phyloP scores from a whole-genome alignment of 2,888 invertebrate species.

The Microctonus aethiopoides region DNA sequence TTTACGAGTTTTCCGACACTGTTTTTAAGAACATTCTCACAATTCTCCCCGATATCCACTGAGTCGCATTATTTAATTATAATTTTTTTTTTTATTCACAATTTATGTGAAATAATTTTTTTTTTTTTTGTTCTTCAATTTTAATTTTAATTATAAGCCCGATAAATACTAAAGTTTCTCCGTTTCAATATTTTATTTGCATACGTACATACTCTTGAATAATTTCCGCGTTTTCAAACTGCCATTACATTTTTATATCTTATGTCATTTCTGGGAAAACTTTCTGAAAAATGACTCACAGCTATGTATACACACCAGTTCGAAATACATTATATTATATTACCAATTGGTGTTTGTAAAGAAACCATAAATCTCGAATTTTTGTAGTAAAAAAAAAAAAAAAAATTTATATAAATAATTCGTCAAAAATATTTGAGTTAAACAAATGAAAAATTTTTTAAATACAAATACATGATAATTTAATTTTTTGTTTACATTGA shows the following conservation, averaged over 20 bases:
- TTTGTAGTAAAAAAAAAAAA: neutral
- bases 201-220: neutral
- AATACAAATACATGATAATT: neutral
- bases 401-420: no score
- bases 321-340: no score
- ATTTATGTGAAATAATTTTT: no score
- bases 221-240: neutral
- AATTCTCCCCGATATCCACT: no score
- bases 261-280: neutral
- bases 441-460: neutral
- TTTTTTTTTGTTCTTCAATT: no score
- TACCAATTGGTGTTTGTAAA: neutral
- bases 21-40: no score
- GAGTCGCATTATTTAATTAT: no score
- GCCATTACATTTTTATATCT: neutral
- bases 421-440: no score
- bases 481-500: neutral
- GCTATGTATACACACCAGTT: neutral
- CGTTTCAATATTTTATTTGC: neutral
- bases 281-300: neutral
- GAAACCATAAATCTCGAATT: neutral
- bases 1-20: neutral
- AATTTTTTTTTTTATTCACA: no score
- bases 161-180: neutral
- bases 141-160: no score